A percentile compares a stretch with the other conserved stretches of the same genome.
phyloP scores from a whole-genome alignment of 2,113 vertebrate species.

The Dasyprocta punctata region DNA sequence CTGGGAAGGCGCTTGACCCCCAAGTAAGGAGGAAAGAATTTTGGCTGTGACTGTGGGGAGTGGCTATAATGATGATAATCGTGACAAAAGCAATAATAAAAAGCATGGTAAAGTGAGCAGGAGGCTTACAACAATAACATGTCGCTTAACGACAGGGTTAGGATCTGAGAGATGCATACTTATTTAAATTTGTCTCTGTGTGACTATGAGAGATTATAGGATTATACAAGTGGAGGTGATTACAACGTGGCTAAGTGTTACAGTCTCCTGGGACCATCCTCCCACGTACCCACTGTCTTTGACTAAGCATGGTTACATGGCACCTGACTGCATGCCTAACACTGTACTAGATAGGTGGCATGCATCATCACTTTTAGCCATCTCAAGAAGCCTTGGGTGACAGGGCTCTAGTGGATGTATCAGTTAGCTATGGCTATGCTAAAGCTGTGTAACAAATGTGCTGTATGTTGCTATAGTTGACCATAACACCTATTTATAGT shows the following conservation, averaged over 20 bases:
- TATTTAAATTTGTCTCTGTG: neutral
- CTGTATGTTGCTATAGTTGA: neutral
- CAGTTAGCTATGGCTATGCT: neutral
- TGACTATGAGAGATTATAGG: neutral
- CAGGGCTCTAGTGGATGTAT: neutral
- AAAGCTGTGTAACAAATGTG: conserved; percentile 38
- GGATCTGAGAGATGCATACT: neutral
- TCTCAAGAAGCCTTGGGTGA: neutral
- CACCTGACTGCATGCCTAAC: neutral
- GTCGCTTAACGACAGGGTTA: neutral
- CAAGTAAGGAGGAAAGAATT: neutral
- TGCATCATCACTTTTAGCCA: neutral
- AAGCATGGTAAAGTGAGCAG: neutral
- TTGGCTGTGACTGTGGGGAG: neutral
- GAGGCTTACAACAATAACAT: neutral
- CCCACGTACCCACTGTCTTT: neutral
- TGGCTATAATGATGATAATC: accelerated
- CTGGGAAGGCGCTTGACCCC: conserved; percentile 61
- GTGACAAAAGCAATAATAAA: too few relatives aligned
- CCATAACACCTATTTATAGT: neutral
- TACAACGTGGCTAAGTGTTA: neutral
- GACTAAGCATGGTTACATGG: neutral
- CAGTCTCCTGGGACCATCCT: neutral
- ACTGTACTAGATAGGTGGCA: too few relatives aligned
- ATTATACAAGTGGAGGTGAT: neutral